These are phyloP conservation scores for Synergus laeviventris DNA, from an alignment of 2,888 invertebrate genomes.

Conservation along the genomic window DNA sequence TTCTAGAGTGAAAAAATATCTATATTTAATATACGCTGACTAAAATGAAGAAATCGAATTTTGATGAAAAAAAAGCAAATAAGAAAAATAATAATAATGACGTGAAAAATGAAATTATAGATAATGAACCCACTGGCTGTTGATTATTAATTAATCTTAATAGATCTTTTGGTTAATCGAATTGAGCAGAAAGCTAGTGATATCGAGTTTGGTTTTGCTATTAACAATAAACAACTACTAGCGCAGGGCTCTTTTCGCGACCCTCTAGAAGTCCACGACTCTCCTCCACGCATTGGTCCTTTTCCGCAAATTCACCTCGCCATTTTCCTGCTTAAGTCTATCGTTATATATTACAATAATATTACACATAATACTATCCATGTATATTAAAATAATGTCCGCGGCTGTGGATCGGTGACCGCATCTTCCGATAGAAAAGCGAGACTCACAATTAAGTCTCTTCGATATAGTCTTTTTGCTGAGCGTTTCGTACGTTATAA, in stretches of 20 bases:
- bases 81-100: too few relatives aligned
- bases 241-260: constrained; percentile 33
- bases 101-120: too few relatives aligned
- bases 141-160: not conserved
- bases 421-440: constrained; percentile 63
- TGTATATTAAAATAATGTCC: constrained; percentile 74
- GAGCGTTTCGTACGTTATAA: constrained; percentile 52
- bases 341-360: constrained; percentile 74
- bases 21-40: too few relatives aligned
- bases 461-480: constrained; percentile 42
- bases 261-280: constrained; percentile 38
- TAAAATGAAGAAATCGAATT: too few relatives aligned
- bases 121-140: not conserved
- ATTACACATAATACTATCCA: constrained; percentile 76
- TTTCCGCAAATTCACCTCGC: constrained; percentile 51
- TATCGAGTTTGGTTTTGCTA: constrained; percentile 50
- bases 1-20: too few relatives aligned
- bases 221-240: constrained; percentile 50
- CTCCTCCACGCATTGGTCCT: constrained; percentile 61
- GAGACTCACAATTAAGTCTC: constrained; percentile 38
- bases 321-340: constrained; percentile 65
- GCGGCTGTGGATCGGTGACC: constrained; percentile 59
- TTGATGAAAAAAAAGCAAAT: too few relatives aligned
- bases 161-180: not conserved
- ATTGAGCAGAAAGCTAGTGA: constrained; percentile 41